A percentile compares a stretch with the other conserved stretches of the same genome.
These are phyloP conservation scores for Epizoanthus illoricatus DNA, from an alignment of 92 coral and sea anemone species.

Conservation along the genomic window DNA sequence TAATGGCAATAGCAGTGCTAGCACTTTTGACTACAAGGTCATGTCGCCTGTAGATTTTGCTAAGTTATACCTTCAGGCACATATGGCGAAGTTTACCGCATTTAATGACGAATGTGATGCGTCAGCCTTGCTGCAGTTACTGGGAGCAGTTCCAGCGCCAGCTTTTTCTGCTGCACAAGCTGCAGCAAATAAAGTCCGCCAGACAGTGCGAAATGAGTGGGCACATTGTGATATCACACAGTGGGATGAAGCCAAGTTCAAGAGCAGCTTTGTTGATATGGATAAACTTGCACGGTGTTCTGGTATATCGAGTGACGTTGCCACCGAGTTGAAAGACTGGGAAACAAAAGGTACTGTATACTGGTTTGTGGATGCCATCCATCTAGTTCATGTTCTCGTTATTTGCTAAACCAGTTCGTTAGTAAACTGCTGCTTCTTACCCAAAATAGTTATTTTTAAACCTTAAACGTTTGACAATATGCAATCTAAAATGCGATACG, in stretches of 20 bases:
- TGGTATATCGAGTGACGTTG: neutral
- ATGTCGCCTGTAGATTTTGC: constrained; percentile 46
- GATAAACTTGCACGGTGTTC: constrained; percentile 19
- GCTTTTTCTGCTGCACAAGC: constrained; percentile 40
- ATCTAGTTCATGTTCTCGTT: too few species aligned
- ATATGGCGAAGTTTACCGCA: constrained; percentile 53
- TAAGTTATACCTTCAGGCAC: constrained; percentile 40
- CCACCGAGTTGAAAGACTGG: constrained; percentile 38
- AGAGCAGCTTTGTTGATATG: constrained; percentile 35
- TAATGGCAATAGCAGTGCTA: constrained; percentile 25
- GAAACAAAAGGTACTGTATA: constrained; percentile 44
- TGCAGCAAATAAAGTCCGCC: constrained; percentile 48
- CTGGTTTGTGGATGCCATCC: too few species aligned
- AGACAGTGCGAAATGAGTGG: constrained; percentile 48
- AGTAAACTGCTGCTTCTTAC: too few species aligned
- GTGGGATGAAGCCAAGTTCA: constrained; percentile 42
- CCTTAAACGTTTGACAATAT: too few species aligned
- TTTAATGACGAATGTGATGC: constrained; percentile 61
- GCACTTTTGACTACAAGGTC: constrained; percentile 42
- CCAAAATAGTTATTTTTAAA: too few species aligned
- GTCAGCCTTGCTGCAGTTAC: constrained; percentile 49
- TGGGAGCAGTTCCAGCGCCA: constrained; percentile 49
- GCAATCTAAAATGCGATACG: too few species aligned
- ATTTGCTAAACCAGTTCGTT: too few species aligned
- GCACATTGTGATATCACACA: constrained; percentile 50